Percentiles rank a stretch among this genome's conserved stretches.
phyloP scores from a whole-genome alignment of 2,888 invertebrate genomes.

The Odontothrips loti region DNA sequence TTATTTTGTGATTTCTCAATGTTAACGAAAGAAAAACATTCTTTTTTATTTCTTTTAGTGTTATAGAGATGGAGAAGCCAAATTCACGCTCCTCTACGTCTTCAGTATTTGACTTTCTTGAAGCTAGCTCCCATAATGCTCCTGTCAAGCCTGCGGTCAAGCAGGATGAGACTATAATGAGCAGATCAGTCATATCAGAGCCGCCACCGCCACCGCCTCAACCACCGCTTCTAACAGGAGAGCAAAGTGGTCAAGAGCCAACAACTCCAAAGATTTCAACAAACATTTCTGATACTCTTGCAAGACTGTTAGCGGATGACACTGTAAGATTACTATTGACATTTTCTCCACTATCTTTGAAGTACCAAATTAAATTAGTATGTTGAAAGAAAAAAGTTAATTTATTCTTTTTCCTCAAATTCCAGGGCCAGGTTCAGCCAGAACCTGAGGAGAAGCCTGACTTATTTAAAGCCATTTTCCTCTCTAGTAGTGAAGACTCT shows the following conservation, averaged over 20 bases:
- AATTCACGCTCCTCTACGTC: conserved; percentile 58
- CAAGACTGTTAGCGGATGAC: not conserved
- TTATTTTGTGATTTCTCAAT: conserved; percentile 28
- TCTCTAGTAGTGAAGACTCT: conserved; percentile 65
- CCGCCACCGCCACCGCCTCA: not conserved
- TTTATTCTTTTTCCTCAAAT: not conserved
- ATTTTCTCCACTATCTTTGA: conserved; percentile 8
- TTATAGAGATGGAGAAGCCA: conserved; percentile 39
- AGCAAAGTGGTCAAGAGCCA: not conserved
- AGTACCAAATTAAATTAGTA: not conserved
- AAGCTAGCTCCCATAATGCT: conserved; percentile 44
- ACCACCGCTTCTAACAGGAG: not conserved
- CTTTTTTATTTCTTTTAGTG: conserved; percentile 42
- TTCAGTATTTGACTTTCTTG: conserved; percentile 74
- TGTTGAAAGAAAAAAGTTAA: conserved; percentile 8
- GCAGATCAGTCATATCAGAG: not conserved
- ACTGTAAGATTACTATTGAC: not conserved
- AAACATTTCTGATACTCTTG: not conserved
- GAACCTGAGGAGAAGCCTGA: conserved; percentile 62
- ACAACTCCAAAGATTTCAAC: not conserved
- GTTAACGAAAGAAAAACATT: conserved; percentile 30
- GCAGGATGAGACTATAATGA: not conserved
- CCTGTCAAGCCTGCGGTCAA: not conserved
- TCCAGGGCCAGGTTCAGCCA: conserved; percentile 35
- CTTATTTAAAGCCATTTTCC: conserved; percentile 84